Conservation (phyloP, 2,888 invertebrate species). For the Apodemia mormo region DNA sequence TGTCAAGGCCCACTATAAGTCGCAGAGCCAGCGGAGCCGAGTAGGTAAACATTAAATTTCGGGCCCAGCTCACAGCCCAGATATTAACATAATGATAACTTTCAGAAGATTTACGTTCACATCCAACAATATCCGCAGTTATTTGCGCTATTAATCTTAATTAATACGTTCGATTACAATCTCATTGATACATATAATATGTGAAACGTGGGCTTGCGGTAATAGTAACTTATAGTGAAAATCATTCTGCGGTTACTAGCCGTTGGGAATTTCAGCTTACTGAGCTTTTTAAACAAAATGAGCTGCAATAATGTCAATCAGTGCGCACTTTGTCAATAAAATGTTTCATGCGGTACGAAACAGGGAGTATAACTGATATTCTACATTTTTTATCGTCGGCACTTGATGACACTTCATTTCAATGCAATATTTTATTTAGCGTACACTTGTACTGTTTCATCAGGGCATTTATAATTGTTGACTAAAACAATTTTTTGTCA, state of each 20-base stretch:
- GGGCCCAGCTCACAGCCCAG: not conserved
- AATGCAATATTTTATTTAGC: no score
- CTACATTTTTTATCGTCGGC: no score
- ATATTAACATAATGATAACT: constrained; percentile 8
- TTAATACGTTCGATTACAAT: constrained; percentile 8
- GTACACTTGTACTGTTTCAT: no score
- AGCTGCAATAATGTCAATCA: constrained; percentile 9
- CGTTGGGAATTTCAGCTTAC: constrained; percentile 1
- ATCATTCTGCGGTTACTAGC: constrained; percentile 1
- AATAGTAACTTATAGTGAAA: constrained; percentile 13
- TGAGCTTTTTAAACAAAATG: constrained; percentile 13
- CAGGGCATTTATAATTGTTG: no score
- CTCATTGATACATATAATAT: not conserved
- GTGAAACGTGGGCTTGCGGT: constrained; percentile 1
- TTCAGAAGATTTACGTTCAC: not conserved
- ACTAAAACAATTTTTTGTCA: no score
- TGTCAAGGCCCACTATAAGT: not conserved
- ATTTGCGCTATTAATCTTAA: constrained; percentile 5
- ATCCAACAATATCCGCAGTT: constrained; percentile 14
- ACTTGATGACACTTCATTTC: no score
- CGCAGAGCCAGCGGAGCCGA: not conserved
- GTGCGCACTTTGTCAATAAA: not conserved
- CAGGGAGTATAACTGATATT: no score
- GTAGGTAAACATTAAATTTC: constrained; percentile 5
- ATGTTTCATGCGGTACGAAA: not conserved